Base-by-base conservation (phyloP, 2,797 vertebrate species). In the Merluccius polli region DNA sequence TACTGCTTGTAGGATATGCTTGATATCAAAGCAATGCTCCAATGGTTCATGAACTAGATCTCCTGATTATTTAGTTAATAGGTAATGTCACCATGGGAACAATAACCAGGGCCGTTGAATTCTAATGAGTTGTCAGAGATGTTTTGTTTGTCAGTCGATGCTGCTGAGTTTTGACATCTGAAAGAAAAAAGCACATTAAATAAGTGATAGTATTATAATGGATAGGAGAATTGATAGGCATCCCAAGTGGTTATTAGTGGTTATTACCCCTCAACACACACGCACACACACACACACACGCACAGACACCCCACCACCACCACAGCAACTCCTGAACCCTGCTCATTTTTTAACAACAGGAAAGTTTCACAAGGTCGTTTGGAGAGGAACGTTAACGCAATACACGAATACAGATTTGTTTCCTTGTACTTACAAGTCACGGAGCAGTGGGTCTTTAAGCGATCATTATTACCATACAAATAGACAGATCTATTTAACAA, bases 401-500 rank as follows among this genome's bases (percentile, higher is more conserved):
- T 82, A 88, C 82, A 84, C 86, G 92, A 91, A 94, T 94, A 93
- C 92, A 92, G 90, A 94, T 93, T 87, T 87, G 80, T 91, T 93
- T 92, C 89, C 91, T 92, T 93, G 93, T 94, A 93, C 88, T 24
- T 90, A 91, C 89, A 91, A 93, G 90, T 91, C 91, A 91, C 87
- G 84, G 81, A 84, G 90, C 85, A 59, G 69, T 33, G 82, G 90
- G 89, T 93, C 93, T 94, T 94, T 93, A 94, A 94, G 89, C 88
- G 89, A 94, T 94, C 93, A 94, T 95, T 94, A 95, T 94, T 95
- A 94, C 93, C 93, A 95, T 95, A 94, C 93, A 94, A 94, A 95
- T 94, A 94, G 93, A 95, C 94, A 94, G 93, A 95, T 94, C 93
- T 94, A 94, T 94, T 95, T 94, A 94, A 95, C 94, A 94, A 93